Conservation (phyloP, 2,888 invertebrate genomes). For the Caenorhabditis doughertyi region DNA sequence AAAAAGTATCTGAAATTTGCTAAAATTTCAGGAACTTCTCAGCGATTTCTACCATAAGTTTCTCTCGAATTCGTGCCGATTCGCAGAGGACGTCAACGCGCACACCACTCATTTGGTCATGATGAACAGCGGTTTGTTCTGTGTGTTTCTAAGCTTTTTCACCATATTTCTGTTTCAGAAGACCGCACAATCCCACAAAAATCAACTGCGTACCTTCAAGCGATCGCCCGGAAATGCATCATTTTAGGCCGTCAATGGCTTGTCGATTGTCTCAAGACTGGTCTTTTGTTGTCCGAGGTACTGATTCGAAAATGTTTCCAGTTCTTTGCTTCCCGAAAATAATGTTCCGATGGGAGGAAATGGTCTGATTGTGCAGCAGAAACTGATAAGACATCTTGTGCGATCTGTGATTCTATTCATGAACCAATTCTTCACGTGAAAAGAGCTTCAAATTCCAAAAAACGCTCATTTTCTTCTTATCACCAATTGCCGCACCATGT, state of each 20-base stretch:
- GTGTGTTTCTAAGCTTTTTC: neutral
- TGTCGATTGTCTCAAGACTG: slow-evolving; percentile 46
- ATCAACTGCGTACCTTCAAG: slow-evolving; percentile 43
- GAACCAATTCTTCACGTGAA: slow-evolving; percentile 16
- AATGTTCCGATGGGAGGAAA: slow-evolving; percentile 24
- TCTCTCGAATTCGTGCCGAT: slow-evolving; percentile 49
- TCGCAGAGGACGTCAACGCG: slow-evolving; percentile 45
- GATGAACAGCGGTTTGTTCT: slow-evolving; percentile 64
- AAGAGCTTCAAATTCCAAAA: neutral
- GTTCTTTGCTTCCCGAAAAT: neutral
- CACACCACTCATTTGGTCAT: slow-evolving; percentile 67
- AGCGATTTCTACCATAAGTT: slow-evolving; percentile 61
- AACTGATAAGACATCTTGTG: slow-evolving; percentile 33
- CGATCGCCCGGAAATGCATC: slow-evolving; percentile 54
- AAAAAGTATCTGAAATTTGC: neutral
- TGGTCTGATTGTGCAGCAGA: slow-evolving; percentile 40
- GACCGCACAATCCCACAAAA: slow-evolving; percentile 50
- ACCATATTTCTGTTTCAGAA: slow-evolving; percentile 42
- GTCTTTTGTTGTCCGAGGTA: slow-evolving; percentile 31
- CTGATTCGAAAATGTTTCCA: neutral
- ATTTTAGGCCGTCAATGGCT: slow-evolving; percentile 59
- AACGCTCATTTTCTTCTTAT: neutral
- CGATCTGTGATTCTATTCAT: slow-evolving; percentile 20
- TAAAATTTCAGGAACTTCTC: slow-evolving; percentile 67
- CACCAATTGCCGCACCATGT: no score